These are phyloP conservation scores for Callinectes sapidus DNA, from an alignment of 2,888 invertebrate genomes.

Conservation along the genomic window DNA sequence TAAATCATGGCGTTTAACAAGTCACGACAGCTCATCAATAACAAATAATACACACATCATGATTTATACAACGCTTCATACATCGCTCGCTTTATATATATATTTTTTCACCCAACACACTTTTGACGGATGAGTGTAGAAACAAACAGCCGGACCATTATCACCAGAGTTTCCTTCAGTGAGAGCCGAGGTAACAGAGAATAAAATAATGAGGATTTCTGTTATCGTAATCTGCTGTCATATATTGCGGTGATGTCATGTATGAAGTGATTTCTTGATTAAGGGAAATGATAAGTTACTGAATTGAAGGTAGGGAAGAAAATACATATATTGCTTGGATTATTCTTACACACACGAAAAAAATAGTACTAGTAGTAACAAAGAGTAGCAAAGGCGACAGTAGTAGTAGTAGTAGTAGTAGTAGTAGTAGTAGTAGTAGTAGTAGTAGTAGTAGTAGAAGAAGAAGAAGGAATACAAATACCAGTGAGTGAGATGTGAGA, in stretches of 20 bases:
- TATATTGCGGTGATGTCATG: neutral
- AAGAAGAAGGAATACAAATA: neutral
- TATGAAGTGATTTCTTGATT: neutral
- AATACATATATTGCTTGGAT: neutral
- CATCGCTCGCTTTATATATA: neutral
- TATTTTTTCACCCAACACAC: neutral
- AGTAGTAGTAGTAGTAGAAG: slow-evolving; percentile 24
- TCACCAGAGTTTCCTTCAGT: neutral
- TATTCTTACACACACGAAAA: neutral
- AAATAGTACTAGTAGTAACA: neutral
- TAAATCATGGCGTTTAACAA: neutral
- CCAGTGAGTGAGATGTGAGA: too few relatives aligned
- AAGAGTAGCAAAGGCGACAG: neutral
- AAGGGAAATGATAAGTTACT: neutral
- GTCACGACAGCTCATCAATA: neutral
- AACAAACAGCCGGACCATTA: neutral
- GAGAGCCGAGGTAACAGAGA: neutral
- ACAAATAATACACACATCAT: neutral
- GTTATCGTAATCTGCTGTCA: neutral
- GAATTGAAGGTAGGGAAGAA: neutral
- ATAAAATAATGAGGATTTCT: neutral
- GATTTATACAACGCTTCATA: neutral
- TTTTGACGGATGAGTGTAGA: neutral
- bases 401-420: neutral
- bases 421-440: slow-evolving; percentile 35